Percentiles rank a stretch among this genome's conserved stretches.
Conservation (phyloP, 1,140 invertebrate species). For the Aleiodes sp. region DNA sequence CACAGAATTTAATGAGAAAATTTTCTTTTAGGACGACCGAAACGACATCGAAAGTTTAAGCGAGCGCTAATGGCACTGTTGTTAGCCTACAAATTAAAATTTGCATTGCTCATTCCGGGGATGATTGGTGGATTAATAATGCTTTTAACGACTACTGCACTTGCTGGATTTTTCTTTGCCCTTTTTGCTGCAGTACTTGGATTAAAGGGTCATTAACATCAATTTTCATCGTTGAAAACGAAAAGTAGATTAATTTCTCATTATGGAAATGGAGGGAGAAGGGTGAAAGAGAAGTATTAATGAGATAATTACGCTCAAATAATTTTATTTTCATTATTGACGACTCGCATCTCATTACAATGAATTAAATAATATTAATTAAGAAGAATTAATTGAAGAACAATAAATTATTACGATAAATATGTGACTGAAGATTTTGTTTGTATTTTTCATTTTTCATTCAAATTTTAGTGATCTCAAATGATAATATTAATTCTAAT, state of each 20-base stretch:
- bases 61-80: slow-evolving; percentile 77
- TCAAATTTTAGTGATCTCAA: neutral
- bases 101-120: slow-evolving; percentile 79
- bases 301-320: neutral
- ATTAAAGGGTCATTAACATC: slow-evolving; percentile 56
- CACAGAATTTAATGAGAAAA: neutral
- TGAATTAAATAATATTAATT: neutral
- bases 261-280: neutral
- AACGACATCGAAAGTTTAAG: slow-evolving; percentile 69
- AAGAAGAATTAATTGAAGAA: too few relatives aligned
- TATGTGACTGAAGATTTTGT: neutral
- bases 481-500: too few relatives aligned
- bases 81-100: slow-evolving; percentile 84
- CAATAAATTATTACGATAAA: neutral
- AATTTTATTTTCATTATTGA: neutral
- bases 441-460: neutral
- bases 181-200: slow-evolving; percentile 75
- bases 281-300: neutral
- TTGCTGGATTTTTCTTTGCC: slow-evolving; percentile 87
- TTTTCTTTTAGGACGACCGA: slow-evolving; percentile 42
- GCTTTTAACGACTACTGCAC: slow-evolving; percentile 77
- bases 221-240: too few relatives aligned
- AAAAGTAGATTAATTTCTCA: neutral
- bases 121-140: slow-evolving; percentile 78
- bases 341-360: slow-evolving; percentile 15